Conservation (phyloP, 2,888 invertebrate species). For the Nymphalis c-album region DNA sequence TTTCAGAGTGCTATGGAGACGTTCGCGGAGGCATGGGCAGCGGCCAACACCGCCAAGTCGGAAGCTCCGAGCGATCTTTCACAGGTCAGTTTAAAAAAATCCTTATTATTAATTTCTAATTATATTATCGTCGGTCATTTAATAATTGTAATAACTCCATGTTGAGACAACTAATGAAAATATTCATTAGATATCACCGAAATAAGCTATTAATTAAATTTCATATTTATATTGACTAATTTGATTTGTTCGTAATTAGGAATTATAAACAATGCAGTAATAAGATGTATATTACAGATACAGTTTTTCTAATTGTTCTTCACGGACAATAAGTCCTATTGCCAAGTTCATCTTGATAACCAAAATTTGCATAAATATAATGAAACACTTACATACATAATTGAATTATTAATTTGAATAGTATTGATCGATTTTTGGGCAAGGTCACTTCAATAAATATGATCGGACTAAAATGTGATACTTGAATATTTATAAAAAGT, state of each 20-base stretch:
- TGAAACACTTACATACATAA: constrained; percentile 47
- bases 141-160: no score
- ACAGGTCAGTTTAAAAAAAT: constrained; percentile 81
- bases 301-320: constrained; percentile 42
- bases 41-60: constrained; percentile 87
- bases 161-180: no score
- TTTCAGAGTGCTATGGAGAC: constrained; percentile 99
- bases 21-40: constrained; percentile 98
- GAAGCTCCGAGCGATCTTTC: constrained; percentile 82
- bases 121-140: neutral
- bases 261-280: constrained; percentile 13
- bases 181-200: no score
- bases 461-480: neutral
- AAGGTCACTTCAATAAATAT: constrained; percentile 38
- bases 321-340: constrained; percentile 47
- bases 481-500: constrained; percentile 2
- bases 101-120: neutral
- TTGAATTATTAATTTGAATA: constrained; percentile 45
- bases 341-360: constrained; percentile 57
- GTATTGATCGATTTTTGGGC: constrained; percentile 46
- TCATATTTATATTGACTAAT: neutral
- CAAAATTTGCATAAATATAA: constrained; percentile 55
- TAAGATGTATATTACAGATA: constrained; percentile 12
- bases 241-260: neutral
- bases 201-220: neutral